A percentile compares a stretch with the other conserved stretches of the same genome.
Evolutionary conservation across 2,113 vertebrate genomes (phyloP).

Genomic region (Myanophis thanlyinensis): DNA sequence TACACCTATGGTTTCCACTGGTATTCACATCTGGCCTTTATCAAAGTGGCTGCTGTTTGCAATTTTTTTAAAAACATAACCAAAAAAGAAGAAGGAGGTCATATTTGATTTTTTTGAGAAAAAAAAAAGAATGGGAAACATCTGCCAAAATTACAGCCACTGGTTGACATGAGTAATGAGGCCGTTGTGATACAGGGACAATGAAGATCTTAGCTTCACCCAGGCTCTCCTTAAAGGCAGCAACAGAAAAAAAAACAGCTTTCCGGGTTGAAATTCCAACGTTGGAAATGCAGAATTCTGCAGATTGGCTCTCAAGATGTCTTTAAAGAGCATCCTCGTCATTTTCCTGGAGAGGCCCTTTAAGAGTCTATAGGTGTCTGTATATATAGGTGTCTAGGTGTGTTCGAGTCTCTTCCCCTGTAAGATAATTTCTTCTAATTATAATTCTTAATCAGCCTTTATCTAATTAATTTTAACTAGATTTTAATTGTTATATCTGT

Average conservation of each 20-base stretch:
- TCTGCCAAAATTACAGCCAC: background rate
- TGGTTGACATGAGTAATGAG: background rate
- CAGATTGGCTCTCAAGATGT: background rate
- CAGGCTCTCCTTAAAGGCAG: background rate
- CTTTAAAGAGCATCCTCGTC: background rate
- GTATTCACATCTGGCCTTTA: constrained; percentile 17
- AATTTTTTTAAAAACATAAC: background rate
- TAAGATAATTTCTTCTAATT: too few species aligned
- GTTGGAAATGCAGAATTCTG: background rate
- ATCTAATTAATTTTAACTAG: too few species aligned
- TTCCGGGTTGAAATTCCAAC: background rate
- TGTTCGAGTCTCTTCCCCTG: too few species aligned
- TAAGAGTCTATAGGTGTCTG: too few species aligned
- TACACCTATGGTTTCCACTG: constrained; percentile 4
- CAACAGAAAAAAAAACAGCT: background rate
- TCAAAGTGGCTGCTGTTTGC: constrained; percentile 8
- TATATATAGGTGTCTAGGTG: too few species aligned
- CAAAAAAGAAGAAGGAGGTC: constrained; percentile 15
- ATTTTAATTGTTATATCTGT: too few species aligned
- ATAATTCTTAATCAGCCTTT: too few species aligned
- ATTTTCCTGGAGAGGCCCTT: background rate
- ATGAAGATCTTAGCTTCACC: background rate
- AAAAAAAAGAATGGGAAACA: constrained; percentile 6
- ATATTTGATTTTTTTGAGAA: background rate
- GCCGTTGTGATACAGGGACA: background rate